phyloP scores from a whole-genome alignment of 2,888 invertebrate genomes.

The Icerya purchasi region DNA sequence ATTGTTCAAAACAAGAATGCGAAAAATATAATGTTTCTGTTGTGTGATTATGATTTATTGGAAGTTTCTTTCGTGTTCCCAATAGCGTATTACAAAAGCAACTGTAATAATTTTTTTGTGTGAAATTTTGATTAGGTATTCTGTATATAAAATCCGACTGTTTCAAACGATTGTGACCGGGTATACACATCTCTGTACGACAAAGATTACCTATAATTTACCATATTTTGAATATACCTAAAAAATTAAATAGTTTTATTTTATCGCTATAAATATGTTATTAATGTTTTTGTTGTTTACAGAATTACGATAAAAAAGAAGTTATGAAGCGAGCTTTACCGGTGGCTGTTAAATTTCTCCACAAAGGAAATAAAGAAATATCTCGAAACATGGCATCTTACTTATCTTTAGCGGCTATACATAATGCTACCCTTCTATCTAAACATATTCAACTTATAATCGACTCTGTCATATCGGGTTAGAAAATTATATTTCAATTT shows the following conservation, averaged over 20 bases:
- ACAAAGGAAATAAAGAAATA: constrained; percentile 72
- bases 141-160: too few relatives aligned
- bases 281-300: constrained; percentile 19
- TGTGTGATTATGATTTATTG: too few relatives aligned
- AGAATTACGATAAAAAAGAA: constrained; percentile 46
- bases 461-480: constrained; percentile 70
- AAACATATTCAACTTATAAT: constrained; percentile 75
- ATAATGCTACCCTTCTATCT: constrained; percentile 65
- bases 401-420: constrained; percentile 74
- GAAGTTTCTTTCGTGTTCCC: too few relatives aligned
- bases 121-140: too few relatives aligned
- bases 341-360: constrained; percentile 73
- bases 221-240: too few relatives aligned
- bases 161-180: too few relatives aligned
- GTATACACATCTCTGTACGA: too few relatives aligned
- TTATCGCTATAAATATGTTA: background rate
- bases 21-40: background rate
- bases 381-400: constrained; percentile 79
- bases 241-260: too few relatives aligned
- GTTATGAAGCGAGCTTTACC: constrained; percentile 72
- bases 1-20: background rate
- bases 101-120: too few relatives aligned
- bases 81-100: too few relatives aligned
- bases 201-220: too few relatives aligned
- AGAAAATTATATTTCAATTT: too few relatives aligned